A percentile compares a stretch with the other conserved stretches of the same genome.
Conservation (phyloP, 2,113 vertebrate genomes). For the Ceyx margarethae region DNA sequence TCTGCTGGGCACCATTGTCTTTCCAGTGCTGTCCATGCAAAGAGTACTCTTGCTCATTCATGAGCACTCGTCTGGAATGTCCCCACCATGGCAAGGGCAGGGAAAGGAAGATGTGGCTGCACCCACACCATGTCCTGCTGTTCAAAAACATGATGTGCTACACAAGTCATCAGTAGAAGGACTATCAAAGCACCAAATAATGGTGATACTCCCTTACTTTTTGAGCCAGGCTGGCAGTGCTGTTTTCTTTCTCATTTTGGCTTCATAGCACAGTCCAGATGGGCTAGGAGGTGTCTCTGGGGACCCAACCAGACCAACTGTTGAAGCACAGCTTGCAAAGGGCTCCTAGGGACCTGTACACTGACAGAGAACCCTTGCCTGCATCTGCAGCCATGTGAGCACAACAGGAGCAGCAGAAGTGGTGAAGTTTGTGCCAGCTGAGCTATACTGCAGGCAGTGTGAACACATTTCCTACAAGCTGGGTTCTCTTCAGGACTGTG, state of each 20-base stretch:
- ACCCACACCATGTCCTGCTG: not conserved
- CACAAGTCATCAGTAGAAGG: not conserved
- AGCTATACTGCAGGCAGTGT: not conserved
- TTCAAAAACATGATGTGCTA: rapidly evolving
- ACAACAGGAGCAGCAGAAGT: not conserved
- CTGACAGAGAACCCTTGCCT: not conserved
- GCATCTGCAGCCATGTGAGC: not conserved
- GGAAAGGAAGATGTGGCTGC: not conserved
- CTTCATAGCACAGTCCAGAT: not conserved
- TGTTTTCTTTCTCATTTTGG: not conserved
- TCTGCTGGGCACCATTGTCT: not conserved
- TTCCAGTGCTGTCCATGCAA: not conserved
- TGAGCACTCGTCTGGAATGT: not conserved
- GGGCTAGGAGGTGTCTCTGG: not conserved
- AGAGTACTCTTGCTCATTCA: rapidly evolving
- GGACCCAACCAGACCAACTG: not conserved
- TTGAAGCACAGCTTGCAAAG: not conserved
- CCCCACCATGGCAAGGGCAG: not conserved
- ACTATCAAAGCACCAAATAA: not conserved
- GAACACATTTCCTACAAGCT: not conserved
- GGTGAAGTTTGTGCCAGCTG: not conserved
- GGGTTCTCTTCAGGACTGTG: not conserved
- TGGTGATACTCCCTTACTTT: not conserved
- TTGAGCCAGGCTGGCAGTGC: not conserved
- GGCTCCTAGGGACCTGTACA: not conserved